Base-by-base conservation (phyloP, 2,888 invertebrate genomes). In the Spicauda simplicius region DNA sequence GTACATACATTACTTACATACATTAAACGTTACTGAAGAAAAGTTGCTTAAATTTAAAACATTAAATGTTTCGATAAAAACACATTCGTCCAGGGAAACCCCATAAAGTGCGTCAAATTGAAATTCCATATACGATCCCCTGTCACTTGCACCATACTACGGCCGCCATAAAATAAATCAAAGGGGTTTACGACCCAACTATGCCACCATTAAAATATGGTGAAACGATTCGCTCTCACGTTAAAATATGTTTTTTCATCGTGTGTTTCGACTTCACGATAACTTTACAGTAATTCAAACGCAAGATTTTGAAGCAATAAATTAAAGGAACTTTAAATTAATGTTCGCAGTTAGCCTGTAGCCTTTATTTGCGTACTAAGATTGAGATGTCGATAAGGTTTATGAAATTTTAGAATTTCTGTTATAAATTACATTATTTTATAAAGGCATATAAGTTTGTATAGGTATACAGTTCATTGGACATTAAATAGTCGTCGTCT, bases 111-210 rank as follows among this genome's bases (percentile, higher is more conserved):
- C 12, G 1, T 14, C 12, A 2, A 41, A 41, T 41, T 41, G 41
- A 33, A 33, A 33, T 33, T 33, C 10, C 33, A 33, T 41, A 1
- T 41, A 41, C 41, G 5, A 33, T 11, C 69, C 84, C 84, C 85
- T 73, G 2, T 30, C 70, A 83, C 57, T 74, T 69, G 61, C 68
- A 66, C 82, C 82, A 61, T 71, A 77, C 74, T 80, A 78, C 77
- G 76, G 78, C 73, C 79, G 78, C 80, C 84, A 87, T 91, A 90
- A 91, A 91, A 91, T 91, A 91, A 91, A 91, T 91, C 91, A 91
- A 86, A 87, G 80, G 81, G 85, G 81, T 90, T 91, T 91, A 91
- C 84, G 87, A 83, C 78, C 83, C 81, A 88, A 88, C 90, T 90
- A 90, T 76, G 25, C 25, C 25, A 76, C 86, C 84, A 88, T 90